Base-by-base conservation (phyloP, 2,113 vertebrate species). In the Psittacara wagleri region DNA sequence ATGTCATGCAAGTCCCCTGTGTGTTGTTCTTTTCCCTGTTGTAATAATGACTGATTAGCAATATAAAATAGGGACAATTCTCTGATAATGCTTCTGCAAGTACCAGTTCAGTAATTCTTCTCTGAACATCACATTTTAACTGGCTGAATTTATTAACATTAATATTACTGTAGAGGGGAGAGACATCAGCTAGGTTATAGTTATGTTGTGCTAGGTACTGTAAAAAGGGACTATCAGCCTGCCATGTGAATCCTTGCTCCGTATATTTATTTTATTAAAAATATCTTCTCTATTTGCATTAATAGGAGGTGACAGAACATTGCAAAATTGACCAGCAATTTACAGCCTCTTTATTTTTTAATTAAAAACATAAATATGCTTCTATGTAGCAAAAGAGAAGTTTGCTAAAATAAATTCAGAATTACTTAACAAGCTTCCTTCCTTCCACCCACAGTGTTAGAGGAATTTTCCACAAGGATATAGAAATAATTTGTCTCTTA, bases 331-430 rank as follows among this genome's bases (percentile, higher is more conserved):
- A 95, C 86, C 88, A 82, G 69, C 68, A 86, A 92, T 96, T 96
- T 95, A 93, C 72, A 90, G 48, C 39, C 55, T 92, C 83, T 92
- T 94, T 95, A 88, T 90, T 94, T 93, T 95, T 96, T 93, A 96
- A 96, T 96, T 95, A 96, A 95, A 97, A 86, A 75, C 68, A 95
- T 96, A 97, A 96, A 94, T 96, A 96, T 92, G 15, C 33, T 70
- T 70, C 90, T 41, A 23, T 52, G 33, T 78, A 55, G 76, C 64
- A 92, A 86, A 88, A 74, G 37, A 69, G 39, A 83, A 92, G 39
- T 94, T 91, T 75, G 37, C 37, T 81, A 74, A 92, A 85, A 83
- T 77, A 61, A 86, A 85, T 91, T 87, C 77, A 79, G 81, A 82
- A 79, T 79, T 90, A 83, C 68, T 74, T 81, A 72, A 67, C 59